These are phyloP conservation scores for Anarhynchus alexandrinus DNA, from an alignment of 2,113 vertebrate species.

Conservation along the genomic window DNA sequence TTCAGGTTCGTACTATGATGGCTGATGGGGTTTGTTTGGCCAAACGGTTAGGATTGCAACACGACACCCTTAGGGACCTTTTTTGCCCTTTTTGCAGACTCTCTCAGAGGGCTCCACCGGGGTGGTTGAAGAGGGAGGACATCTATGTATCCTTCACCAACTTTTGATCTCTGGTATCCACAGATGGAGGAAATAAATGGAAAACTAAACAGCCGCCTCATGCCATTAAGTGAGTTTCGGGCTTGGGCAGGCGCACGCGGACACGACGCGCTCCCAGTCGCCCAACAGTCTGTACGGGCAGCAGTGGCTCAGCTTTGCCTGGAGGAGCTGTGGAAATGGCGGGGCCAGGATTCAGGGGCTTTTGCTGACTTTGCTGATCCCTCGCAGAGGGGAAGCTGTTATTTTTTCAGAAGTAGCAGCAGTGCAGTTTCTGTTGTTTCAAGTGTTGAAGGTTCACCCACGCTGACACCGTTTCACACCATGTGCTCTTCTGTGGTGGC, in stretches of 20 bases:
- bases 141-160: not conserved
- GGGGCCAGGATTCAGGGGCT: not conserved
- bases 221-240: not conserved
- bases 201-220: not conserved
- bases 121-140: not conserved
- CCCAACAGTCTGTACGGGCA: not conserved
- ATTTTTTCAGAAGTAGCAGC: not conserved
- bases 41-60: not conserved
- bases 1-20: not conserved
- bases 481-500: not conserved
- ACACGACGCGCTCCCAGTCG: not conserved
- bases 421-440: not conserved
- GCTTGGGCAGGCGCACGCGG: not conserved
- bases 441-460: not conserved
- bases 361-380: not conserved
- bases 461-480: not conserved
- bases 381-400: not conserved
- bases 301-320: not conserved
- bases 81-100: not conserved
- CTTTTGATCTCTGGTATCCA: not conserved
- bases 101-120: not conserved
- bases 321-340: not conserved
- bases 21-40: not conserved
- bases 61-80: rapidly evolving
- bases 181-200: not conserved